Evolutionary conservation across 2,113 vertebrate genomes (phyloP), one percentile per base, ranked within the genome.

Genomic region (Chinchilla lanigera): DNA sequence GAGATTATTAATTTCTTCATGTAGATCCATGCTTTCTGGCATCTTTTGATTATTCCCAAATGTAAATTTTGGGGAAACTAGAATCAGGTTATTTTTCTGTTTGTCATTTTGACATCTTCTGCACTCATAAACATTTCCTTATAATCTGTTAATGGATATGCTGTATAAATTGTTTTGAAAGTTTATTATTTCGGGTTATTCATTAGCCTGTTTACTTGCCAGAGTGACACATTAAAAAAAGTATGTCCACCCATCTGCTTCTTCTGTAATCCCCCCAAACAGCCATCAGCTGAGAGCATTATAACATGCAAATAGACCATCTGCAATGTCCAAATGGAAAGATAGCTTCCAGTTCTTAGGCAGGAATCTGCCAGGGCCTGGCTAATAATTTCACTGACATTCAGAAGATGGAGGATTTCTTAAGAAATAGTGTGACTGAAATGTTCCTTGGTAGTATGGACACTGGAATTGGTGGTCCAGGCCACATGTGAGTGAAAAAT

Each of bases 291-390:
- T 85, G 63, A 63, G 54, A 90, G 83, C 95, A 96, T 71, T 30
- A 13, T 56, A 87, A 95, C 92, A 97, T 97, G 97, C 96, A 97
- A 98, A 97, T 93, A 90, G 85, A 87, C 97, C 96, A 96, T 97
- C 95, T 97, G 96, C 87, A 88, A 17, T 56, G 44, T 92, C 65
- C 92, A 87, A 87, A 89, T 38, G 75, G 41, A 56, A 44, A 54
- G 61, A 54, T 54, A 11, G 71, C 61, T 96, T 97, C 65, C 77
- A 96, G 20, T 90, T 95, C 69, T 77, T 71, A 92, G 35, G 81
- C 69, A 89, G 75, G 83, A 87, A 89, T 89, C 52, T 95, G 54
- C 65, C 35, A 82, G 84, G 11, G 38, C 17, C 63, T 93, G 56
- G 52, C 10, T 61, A 44, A 24, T 78, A 52, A 95, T 93, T 92